Conservation (phyloP, 2,888 invertebrate species). For the Anarsia innoxiella region DNA sequence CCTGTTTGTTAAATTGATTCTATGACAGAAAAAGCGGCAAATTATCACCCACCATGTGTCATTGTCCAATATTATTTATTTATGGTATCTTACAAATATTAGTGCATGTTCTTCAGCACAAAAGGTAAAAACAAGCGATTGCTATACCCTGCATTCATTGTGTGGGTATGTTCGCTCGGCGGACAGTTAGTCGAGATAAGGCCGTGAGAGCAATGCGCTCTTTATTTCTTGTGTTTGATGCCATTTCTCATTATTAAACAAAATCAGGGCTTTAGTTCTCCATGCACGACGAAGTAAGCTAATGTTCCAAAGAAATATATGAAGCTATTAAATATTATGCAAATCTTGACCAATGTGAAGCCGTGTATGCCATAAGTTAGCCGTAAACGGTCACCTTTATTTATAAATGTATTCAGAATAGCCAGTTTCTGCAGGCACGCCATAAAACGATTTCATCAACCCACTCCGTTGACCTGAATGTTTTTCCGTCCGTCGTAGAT, state of each 20-base stretch:
- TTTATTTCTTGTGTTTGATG: constrained; percentile 2
- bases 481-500: not conserved
- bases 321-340: constrained; percentile 20
- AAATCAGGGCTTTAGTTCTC: not conserved
- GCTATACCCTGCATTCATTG: too few relatives aligned
- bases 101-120: too few relatives aligned
- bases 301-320: not conserved
- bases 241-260: constrained; percentile 2
- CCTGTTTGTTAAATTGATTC: too few relatives aligned
- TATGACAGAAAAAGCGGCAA: too few relatives aligned
- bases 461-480: constrained; percentile 21
- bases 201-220: constrained; percentile 32
- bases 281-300: not conserved
- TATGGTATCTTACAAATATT: too few relatives aligned
- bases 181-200: constrained; percentile 28
- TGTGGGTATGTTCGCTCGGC: too few relatives aligned
- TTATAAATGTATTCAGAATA: constrained; percentile 20
- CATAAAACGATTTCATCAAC: constrained; percentile 22
- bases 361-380: not conserved
- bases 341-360: constrained; percentile 21
- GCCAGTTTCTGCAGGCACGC: constrained; percentile 21
- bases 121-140: too few relatives aligned
- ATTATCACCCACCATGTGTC: too few relatives aligned
- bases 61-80: too few relatives aligned
- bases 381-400: constrained; percentile 10